Percentiles rank a stretch among this genome's conserved stretches.
phyloP scores from a whole-genome alignment of 1,140 invertebrate species.

The Zophobas morio region DNA sequence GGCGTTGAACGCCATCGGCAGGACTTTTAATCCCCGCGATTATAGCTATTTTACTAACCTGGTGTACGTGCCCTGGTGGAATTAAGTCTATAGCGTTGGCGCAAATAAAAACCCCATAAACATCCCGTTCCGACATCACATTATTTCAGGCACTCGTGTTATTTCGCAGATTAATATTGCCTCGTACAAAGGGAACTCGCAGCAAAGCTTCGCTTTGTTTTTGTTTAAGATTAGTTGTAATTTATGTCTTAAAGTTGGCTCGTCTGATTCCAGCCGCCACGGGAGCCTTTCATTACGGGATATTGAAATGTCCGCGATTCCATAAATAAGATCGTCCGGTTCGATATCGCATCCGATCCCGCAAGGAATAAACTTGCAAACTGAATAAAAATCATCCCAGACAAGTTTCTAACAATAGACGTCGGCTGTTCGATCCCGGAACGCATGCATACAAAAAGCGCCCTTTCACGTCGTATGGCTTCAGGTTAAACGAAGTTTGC shows the following conservation, averaged over 20 bases:
- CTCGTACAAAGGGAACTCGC: constrained; percentile 11
- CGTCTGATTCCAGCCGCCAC: constrained; percentile 21
- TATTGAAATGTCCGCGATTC: constrained; percentile 26
- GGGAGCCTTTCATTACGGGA: constrained; percentile 13
- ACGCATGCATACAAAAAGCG: constrained; percentile 9
- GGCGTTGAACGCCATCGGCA: not conserved
- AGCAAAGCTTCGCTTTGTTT: constrained; percentile 25
- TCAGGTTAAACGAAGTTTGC: constrained; percentile 20
- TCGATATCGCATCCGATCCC: constrained; percentile 37
- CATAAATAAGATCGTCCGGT: constrained; percentile 17
- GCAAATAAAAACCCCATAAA: constrained; percentile 22
- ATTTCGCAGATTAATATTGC: constrained; percentile 31
- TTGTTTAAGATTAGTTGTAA: constrained; percentile 40
- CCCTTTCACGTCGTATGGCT: not conserved
- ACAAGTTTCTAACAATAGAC: constrained; percentile 29
- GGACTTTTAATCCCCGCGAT: not conserved
- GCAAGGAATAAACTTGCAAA: constrained; percentile 36
- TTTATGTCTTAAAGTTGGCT: constrained; percentile 32
- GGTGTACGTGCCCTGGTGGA: not conserved
- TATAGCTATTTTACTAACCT: not conserved
- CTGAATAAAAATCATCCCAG: constrained; percentile 34
- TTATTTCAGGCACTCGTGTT: constrained; percentile 18
- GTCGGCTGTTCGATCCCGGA: constrained; percentile 27
- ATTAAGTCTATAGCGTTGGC: not conserved
- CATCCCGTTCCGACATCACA: constrained; percentile 14